Percentiles rank a stretch among this genome's conserved stretches.
These are phyloP conservation scores for Zosterops japonicus DNA, from an alignment of 2,113 vertebrate genomes.

Conservation along the genomic window DNA sequence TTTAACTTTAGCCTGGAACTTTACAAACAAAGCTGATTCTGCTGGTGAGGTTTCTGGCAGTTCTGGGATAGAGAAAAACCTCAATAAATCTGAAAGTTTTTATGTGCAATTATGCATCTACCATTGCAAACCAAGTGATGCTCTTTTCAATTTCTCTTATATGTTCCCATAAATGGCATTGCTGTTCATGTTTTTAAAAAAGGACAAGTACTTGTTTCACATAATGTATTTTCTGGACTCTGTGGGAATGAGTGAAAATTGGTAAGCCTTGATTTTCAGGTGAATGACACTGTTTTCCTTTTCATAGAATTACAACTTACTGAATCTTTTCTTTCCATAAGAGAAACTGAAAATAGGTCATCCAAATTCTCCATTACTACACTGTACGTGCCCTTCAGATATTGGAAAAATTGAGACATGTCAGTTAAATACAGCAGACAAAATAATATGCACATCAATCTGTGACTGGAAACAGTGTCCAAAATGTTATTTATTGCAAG, in stretches of 20 bases:
- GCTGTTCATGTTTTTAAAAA: not conserved
- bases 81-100: slow-evolving; percentile 9
- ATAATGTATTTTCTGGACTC: not conserved
- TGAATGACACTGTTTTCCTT: not conserved
- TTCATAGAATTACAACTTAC: not conserved
- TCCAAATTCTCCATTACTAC: slow-evolving; percentile 37
- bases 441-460: slow-evolving; percentile 67
- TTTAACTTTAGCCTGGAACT: not conserved
- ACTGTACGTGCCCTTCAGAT: not conserved
- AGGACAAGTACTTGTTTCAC: not conserved
- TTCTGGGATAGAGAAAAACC: not conserved
- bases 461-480: slow-evolving; percentile 58
- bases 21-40: not conserved
- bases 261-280: slow-evolving; percentile 24
- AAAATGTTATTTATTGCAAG: slow-evolving; percentile 69
- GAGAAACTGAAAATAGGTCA: slow-evolving; percentile 58
- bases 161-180: not conserved
- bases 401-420: not conserved
- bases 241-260: slow-evolving; percentile 4
- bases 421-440: slow-evolving; percentile 63
- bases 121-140: not conserved
- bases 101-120: not conserved
- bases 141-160: slow-evolving; percentile 18
- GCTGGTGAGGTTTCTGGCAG: not conserved
- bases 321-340: slow-evolving; percentile 28